Evolutionary conservation across 2,797 vertebrate species (phyloP).

Genomic region (Tamandua tetradactyla): DNA sequence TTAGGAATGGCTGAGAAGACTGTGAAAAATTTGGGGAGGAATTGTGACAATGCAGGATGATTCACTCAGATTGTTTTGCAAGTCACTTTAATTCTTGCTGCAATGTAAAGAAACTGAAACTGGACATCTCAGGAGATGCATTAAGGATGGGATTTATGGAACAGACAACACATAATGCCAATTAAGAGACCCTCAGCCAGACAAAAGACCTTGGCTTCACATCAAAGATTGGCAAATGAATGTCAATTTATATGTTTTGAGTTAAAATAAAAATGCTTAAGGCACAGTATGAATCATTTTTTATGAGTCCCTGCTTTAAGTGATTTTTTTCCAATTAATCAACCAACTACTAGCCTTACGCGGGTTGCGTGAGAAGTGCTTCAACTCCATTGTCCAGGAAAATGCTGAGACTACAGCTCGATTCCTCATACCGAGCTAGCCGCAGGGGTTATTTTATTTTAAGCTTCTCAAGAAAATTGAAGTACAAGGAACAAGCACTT

Average conservation of each 20-base stretch:
- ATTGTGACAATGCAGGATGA: neutral
- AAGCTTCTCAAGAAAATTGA: neutral
- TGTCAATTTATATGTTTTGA: conserved; percentile 69
- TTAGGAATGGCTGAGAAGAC: neutral
- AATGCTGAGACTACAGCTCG: neutral
- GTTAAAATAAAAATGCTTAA: conserved; percentile 67
- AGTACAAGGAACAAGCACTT: neutral
- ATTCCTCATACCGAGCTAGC: neutral
- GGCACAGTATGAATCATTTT: conserved; percentile 57
- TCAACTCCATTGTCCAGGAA: neutral
- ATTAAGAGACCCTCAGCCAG: conserved; percentile 60
- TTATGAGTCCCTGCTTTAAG: conserved; percentile 46
- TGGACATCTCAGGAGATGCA: conserved; percentile 37
- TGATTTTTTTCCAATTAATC: conserved; percentile 37
- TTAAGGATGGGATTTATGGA: conserved; percentile 56
- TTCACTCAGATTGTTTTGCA: conserved; percentile 34
- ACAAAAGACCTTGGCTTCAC: conserved; percentile 47
- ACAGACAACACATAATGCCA: conserved; percentile 45
- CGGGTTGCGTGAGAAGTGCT: neutral
- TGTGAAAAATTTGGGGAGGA: neutral
- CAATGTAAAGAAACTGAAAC: conserved; percentile 60
- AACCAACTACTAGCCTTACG: neutral
- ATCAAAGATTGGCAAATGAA: conserved; percentile 68
- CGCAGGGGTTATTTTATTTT: neutral
- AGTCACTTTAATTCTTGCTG: conserved; percentile 55